These are phyloP conservation scores for Proteles cristata DNA, from an alignment of 2,113 vertebrate species.

Conservation along the genomic window DNA sequence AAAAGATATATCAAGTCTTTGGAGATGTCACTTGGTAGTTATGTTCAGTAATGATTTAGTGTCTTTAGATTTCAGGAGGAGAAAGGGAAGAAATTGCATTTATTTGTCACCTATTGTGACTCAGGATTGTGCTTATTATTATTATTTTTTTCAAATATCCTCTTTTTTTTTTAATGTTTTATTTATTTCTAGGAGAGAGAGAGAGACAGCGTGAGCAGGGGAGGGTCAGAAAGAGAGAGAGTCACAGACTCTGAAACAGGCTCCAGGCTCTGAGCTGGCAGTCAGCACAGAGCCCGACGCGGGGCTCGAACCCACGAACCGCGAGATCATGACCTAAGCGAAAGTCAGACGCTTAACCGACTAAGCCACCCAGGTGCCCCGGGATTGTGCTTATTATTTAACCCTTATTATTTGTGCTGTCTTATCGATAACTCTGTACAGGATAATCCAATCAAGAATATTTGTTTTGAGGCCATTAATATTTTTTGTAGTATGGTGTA, in stretches of 20 bases:
- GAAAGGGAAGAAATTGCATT: slow-evolving; percentile 14
- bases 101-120: not conserved
- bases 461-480: not conserved
- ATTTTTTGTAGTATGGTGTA: not conserved
- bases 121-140: not conserved
- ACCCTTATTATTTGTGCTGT: not conserved
- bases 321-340: no score
- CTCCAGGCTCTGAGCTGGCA: no score
- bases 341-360: no score
- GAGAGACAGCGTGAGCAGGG: no score
- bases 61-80: not conserved
- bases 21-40: not conserved
- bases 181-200: no score
- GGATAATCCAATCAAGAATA: not conserved
- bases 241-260: no score
- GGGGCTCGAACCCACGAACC: no score
- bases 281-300: no score
- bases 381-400: not conserved
- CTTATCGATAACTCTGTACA: not conserved
- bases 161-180: no score
- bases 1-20: not conserved
- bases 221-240: no score
- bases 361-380: no score
- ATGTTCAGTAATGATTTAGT: not conserved
- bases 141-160: no score